These are phyloP conservation scores for Bettongia penicillata DNA, from an alignment of 2,113 vertebrate genomes.

Conservation along the genomic window DNA sequence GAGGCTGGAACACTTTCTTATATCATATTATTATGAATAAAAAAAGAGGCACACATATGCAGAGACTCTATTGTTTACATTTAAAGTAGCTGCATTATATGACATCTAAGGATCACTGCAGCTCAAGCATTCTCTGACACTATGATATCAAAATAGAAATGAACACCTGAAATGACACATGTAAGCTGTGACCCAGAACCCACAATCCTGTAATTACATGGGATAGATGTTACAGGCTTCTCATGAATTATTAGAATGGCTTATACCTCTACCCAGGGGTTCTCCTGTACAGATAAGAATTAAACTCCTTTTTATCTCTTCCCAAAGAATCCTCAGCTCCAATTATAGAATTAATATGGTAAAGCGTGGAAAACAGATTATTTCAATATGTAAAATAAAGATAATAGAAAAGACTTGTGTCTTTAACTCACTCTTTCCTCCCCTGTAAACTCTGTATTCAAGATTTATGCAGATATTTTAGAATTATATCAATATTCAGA, in stretches of 20 bases:
- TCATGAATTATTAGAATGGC: neutral
- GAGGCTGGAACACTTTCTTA: neutral
- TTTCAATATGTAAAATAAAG: neutral
- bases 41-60: neutral
- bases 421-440: neutral
- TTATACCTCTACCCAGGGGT: neutral
- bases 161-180: too few species aligned
- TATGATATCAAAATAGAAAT: too few species aligned
- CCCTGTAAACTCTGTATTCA: neutral
- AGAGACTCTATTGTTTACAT: neutral
- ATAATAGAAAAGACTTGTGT: neutral
- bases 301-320: neutral
- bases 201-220: neutral
- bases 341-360: too few species aligned
- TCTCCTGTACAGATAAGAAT: neutral
- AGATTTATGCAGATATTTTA: neutral
- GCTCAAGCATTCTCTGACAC: neutral
- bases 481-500: neutral
- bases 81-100: neutral
- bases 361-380: neutral
- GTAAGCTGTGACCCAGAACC: neutral
- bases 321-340: neutral
- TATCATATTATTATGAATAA: neutral
- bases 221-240: neutral
- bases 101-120: neutral